These are phyloP conservation scores for Ceryle rudis DNA, from an alignment of 2,797 vertebrate species.

Conservation along the genomic window DNA sequence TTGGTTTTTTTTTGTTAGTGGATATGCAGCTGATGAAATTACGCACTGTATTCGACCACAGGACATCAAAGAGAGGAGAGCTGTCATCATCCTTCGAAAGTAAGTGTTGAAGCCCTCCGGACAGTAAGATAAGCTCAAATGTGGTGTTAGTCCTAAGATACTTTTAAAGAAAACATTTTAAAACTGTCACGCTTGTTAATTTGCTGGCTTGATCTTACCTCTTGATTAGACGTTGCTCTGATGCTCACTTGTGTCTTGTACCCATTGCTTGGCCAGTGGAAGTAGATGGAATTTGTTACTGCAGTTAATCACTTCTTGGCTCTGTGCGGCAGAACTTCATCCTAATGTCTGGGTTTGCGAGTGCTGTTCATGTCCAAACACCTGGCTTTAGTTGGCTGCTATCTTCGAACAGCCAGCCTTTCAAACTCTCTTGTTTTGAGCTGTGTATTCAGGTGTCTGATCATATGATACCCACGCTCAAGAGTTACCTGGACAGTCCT, in stretches of 20 bases:
- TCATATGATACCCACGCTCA: not conserved
- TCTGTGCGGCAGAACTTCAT: not conserved
- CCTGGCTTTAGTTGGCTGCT: not conserved
- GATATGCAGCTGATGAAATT: slow-evolving; percentile 97
- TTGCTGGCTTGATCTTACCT: not conserved
- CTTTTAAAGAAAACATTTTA: not conserved
- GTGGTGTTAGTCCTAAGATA: not conserved
- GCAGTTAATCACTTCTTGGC: not conserved
- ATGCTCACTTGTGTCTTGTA: not conserved
- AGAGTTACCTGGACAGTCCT: not conserved
- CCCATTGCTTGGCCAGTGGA: fast-evolving
- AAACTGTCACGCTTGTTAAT: not conserved
- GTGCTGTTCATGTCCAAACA: not conserved
- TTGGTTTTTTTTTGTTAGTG: slow-evolving; percentile 79
- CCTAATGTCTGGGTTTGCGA: not conserved
- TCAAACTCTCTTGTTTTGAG: not conserved
- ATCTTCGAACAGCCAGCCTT: not conserved
- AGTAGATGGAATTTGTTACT: not conserved
- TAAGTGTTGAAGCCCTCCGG: slow-evolving; percentile 78
- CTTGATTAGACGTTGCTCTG: not conserved
- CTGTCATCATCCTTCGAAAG: slow-evolving; percentile 98
- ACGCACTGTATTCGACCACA: slow-evolving; percentile 98
- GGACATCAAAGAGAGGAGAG: slow-evolving; percentile 96
- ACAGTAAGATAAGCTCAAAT: not conserved
- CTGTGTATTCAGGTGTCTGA: not conserved